Conservation (phyloP, 1,140 invertebrate species). For the Drosophila ananassae region DNA sequence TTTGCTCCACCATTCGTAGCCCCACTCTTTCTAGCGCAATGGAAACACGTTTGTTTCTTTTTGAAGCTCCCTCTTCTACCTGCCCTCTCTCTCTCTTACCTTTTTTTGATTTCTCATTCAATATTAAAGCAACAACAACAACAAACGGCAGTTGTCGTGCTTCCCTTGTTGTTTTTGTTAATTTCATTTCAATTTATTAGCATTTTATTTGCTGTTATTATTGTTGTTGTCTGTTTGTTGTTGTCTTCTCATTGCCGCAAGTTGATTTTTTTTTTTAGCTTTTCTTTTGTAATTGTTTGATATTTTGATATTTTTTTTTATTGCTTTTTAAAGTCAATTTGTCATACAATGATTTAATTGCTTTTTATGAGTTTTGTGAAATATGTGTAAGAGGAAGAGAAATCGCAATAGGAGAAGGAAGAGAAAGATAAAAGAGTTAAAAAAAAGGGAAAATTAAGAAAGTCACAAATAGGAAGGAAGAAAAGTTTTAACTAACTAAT, state of each 20-base stretch:
- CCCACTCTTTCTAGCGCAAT: background rate
- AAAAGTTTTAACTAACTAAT: background rate
- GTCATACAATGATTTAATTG: conserved; percentile 73
- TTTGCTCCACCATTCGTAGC: too few relatives aligned
- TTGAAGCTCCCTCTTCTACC: conserved; percentile 5
- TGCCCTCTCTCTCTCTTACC: conserved; percentile 4
- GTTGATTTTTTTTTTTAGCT: conserved; percentile 38
- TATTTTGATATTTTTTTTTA: conserved; percentile 22
- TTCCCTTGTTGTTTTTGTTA: conserved; percentile 57
- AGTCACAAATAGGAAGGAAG: background rate
- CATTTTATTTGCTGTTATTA: conserved; percentile 45
- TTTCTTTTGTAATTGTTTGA: conserved; percentile 18
- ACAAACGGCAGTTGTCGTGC: conserved; percentile 47
- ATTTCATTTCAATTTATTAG: conserved; percentile 72
- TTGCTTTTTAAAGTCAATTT: conserved; percentile 57
- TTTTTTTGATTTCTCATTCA: conserved; percentile 18
- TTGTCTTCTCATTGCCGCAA: conserved; percentile 56
- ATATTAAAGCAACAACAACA: conserved; percentile 31
- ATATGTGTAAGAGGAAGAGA: conserved; percentile 27
- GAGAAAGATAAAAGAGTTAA: conserved; percentile 11
- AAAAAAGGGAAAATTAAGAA: background rate
- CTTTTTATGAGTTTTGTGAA: conserved; percentile 61
- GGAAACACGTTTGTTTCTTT: conserved; percentile 49
- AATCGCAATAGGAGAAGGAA: conserved; percentile 1
- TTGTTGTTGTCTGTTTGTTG: conserved; percentile 3